These are phyloP conservation scores for Uloborus diversus DNA, from an alignment of 1,140 invertebrate genomes.

Conservation along the genomic window DNA sequence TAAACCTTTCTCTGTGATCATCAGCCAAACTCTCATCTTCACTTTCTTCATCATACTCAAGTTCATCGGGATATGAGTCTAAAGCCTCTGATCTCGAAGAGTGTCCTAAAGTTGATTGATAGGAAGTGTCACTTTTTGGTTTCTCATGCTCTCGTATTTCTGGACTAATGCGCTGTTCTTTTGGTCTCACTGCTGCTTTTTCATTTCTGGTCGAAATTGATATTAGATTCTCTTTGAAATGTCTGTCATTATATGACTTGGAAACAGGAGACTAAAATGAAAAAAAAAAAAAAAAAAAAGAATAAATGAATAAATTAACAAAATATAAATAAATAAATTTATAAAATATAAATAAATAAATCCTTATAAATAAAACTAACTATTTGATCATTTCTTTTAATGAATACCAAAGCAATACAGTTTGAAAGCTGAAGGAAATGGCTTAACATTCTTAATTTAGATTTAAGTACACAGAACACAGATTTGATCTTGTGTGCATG, in stretches of 20 bases:
- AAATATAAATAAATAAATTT: no score
- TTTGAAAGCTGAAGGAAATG: no score
- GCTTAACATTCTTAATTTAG: no score
- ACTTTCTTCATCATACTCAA: slow-evolving; percentile 47
- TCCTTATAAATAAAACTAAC: no score
- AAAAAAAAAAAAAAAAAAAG: not conserved
- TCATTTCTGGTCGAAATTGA: slow-evolving; percentile 20
- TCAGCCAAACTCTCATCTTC: slow-evolving; percentile 36
- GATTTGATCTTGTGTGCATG: no score
- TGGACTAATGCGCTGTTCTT: slow-evolving; percentile 25
- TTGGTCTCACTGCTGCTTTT: not conserved
- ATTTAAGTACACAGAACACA: no score
- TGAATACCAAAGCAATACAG: no score
- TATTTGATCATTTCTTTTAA: no score
- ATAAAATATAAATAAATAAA: no score
- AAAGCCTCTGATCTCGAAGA: not conserved
- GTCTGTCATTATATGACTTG: slow-evolving; percentile 14
- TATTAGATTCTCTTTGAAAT: slow-evolving; percentile 27
- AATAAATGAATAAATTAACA: no score
- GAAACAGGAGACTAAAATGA: slow-evolving; percentile 13
- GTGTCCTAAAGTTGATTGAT: not conserved
- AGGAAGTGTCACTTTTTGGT: not conserved
- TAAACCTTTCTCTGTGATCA: slow-evolving; percentile 44
- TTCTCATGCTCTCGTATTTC: not conserved
- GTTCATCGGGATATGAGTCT: not conserved